Evolutionary conservation across 2,797 vertebrate genomes (phyloP).

Genomic region (Antrozous pallidus): DNA sequence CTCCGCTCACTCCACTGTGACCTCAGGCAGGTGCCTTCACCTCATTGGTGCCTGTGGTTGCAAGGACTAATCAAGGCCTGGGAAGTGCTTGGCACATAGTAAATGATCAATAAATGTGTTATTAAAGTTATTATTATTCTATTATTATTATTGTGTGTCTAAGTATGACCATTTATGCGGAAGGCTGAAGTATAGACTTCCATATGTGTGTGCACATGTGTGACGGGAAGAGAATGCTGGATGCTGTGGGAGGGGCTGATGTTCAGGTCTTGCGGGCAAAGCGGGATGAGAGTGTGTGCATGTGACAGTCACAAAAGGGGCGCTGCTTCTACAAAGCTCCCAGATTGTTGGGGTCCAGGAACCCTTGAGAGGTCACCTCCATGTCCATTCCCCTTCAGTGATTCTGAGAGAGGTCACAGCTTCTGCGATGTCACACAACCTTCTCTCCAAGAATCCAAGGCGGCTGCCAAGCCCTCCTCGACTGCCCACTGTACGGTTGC

Average conservation of each 20-base stretch:
- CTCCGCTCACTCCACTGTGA: background rate
- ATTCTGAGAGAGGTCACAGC: background rate
- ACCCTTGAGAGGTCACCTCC: background rate
- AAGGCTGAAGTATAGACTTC: background rate
- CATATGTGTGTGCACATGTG: accelerated
- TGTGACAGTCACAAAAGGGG: background rate
- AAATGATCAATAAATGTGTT: background rate
- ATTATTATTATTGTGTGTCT: background rate
- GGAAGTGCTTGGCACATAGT: background rate
- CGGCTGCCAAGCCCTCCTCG: background rate
- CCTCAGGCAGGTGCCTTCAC: background rate
- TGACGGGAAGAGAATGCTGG: background rate
- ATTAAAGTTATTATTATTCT: background rate
- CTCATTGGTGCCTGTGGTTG: background rate
- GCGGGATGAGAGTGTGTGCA: background rate
- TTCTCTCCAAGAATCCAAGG: no score
- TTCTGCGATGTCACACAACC: background rate
- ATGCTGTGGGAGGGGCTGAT: background rate
- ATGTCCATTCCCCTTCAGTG: background rate
- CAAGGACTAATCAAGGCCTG: background rate
- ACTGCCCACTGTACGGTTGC: background rate
- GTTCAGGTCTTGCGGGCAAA: accelerated
- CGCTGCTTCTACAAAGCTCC: background rate
- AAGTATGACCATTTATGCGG: background rate
- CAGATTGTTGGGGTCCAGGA: background rate